A percentile compares a stretch with the other conserved stretches of the same genome.
Conservation (phyloP, 1,140 invertebrate genomes). For the Bathynomus jamesi region DNA sequence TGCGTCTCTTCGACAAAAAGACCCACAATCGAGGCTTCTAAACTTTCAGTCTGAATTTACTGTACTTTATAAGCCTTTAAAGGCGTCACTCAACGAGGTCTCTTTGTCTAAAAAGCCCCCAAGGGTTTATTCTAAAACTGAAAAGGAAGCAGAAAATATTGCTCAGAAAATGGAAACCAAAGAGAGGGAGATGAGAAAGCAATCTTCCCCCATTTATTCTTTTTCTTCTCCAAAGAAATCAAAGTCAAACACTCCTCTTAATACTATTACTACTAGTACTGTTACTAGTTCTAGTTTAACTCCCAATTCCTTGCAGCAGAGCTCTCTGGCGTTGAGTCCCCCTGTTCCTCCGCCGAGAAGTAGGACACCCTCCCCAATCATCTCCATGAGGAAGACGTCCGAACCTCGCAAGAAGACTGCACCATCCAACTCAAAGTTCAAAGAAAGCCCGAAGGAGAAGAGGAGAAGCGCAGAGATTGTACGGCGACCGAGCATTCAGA, state of each 20-base stretch:
- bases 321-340: slow-evolving; percentile 7
- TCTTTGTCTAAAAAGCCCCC: too few species aligned
- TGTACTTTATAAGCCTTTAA: too few species aligned
- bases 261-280: neutral
- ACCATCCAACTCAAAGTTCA: neutral
- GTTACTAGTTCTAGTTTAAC: neutral
- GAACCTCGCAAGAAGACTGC: slow-evolving; percentile 5
- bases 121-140: slow-evolving; percentile 39
- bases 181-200: slow-evolving; percentile 15
- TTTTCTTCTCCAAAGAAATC: neutral
- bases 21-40: slow-evolving; percentile 24
- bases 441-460: slow-evolving; percentile 14
- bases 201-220: neutral
- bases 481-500: slow-evolving; percentile 46
- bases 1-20: slow-evolving; percentile 38
- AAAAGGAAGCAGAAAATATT: slow-evolving; percentile 43
- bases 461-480: slow-evolving; percentile 39
- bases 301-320: too few species aligned
- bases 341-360: slow-evolving; percentile 18
- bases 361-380: slow-evolving; percentile 27
- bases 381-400: slow-evolving; percentile 10
- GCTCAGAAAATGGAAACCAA: slow-evolving; percentile 20
- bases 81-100: too few species aligned
- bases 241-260: neutral
- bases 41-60: slow-evolving; percentile 39